phyloP scores from a whole-genome alignment of 92 coral and sea anemone species.

The Phymanthus crucifer region DNA sequence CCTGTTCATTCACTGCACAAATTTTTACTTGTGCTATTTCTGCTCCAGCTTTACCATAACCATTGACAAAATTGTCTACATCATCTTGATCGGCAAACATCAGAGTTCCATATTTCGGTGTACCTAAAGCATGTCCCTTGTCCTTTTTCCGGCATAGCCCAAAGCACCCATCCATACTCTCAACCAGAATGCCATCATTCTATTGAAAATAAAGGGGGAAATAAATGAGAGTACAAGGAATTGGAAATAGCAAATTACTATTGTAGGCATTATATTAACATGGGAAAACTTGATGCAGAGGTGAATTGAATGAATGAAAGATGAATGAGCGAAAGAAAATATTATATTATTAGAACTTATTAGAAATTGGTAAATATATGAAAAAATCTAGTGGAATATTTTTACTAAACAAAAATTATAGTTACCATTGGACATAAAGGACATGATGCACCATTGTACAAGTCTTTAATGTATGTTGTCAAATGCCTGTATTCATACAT shows the following conservation, averaged over 20 bases:
- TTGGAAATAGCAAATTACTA: background rate
- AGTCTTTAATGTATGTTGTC: slow-evolving; percentile 32
- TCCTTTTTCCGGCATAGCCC: slow-evolving; percentile 57
- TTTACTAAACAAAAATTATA: slow-evolving; percentile 10
- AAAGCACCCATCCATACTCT: slow-evolving; percentile 58
- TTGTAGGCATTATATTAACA: background rate
- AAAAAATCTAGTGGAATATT: no score
- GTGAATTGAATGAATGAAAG: no score
- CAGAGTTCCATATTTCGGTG: slow-evolving; percentile 51
- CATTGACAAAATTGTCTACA: slow-evolving; percentile 58
- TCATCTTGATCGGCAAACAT: slow-evolving; percentile 58
- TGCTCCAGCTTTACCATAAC: slow-evolving; percentile 52
- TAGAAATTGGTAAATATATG: no score
- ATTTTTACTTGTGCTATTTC: slow-evolving; percentile 41
- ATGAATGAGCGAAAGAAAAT: no score
- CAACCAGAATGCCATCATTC: slow-evolving; percentile 50
- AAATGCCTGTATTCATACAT: slow-evolving; percentile 54
- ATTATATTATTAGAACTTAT: no score
- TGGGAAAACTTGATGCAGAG: no score
- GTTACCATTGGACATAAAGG: slow-evolving; percentile 66
- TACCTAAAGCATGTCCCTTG: slow-evolving; percentile 34
- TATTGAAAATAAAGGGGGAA: background rate
- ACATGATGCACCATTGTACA: slow-evolving; percentile 54
- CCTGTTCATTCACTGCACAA: no score
- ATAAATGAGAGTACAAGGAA: background rate